phyloP scores from a whole-genome alignment of 2,888 invertebrate genomes.

The Agonopterix alstromeriana region DNA sequence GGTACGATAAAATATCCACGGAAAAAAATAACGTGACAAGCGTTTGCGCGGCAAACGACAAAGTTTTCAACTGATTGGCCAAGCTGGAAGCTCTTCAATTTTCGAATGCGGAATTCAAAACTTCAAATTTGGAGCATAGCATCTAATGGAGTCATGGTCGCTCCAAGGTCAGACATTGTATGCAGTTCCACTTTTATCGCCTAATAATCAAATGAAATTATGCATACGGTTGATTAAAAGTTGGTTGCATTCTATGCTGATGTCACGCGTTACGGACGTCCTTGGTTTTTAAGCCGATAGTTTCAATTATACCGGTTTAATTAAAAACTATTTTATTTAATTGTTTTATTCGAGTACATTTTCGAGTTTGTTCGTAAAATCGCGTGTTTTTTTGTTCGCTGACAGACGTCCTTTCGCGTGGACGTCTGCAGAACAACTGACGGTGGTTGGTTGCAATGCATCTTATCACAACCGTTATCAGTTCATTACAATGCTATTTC shows the following conservation, averaged over 20 bases:
- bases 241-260: constrained; percentile 33
- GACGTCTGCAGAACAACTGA: constrained; percentile 60
- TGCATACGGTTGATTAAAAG: constrained; percentile 39
- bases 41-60: constrained; percentile 1
- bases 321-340: constrained; percentile 20
- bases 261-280: constrained; percentile 23
- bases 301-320: constrained; percentile 26
- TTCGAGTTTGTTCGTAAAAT: constrained; percentile 51
- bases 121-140: constrained; percentile 50
- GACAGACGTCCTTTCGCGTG: constrained; percentile 44
- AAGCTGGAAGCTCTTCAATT: constrained; percentile 25
- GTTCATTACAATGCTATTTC: constrained; percentile 8
- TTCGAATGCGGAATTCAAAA: constrained; percentile 43
- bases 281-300: constrained; percentile 23
- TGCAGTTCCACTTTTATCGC: constrained; percentile 43
- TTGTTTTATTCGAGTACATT: constrained; percentile 30
- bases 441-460: constrained; percentile 16
- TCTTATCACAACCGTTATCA: constrained; percentile 53
- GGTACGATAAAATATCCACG: too few relatives aligned
- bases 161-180: constrained; percentile 51
- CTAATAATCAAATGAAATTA: constrained; percentile 55
- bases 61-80: constrained; percentile 12
- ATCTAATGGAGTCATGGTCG: constrained; percentile 40
- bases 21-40: background rate
- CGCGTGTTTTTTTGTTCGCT: constrained; percentile 32